Evolutionary conservation across 2,797 vertebrate species (phyloP).

Genomic region (Dendrocincla fuliginosa): DNA sequence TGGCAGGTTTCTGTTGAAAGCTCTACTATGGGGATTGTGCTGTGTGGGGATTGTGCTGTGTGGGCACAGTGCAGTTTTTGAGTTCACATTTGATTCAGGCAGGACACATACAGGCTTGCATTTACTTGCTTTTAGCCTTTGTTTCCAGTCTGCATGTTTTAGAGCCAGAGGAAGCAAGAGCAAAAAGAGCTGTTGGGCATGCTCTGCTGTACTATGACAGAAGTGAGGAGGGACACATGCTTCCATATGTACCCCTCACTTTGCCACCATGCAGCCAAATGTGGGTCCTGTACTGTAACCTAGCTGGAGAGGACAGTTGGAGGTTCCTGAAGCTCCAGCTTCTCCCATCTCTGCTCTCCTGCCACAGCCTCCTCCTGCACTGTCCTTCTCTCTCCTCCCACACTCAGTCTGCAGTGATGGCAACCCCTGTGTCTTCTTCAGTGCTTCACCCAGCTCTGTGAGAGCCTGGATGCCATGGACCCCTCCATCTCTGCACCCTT

Average conservation of each 20-base stretch:
- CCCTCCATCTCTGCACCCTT: conserved; percentile 58
- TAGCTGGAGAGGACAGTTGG: neutral
- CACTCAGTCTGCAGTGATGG: neutral
- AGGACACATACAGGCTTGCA: accelerated
- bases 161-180: neutral
- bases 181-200: neutral
- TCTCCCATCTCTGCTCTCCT: neutral
- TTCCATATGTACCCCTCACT: neutral
- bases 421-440: conserved; percentile 9
- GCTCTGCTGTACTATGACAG: neutral
- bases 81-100: neutral
- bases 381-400: neutral
- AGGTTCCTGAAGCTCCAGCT: neutral
- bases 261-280: neutral
- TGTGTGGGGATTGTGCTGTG: neutral
- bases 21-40: neutral
- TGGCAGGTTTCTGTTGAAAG: neutral
- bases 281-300: neutral
- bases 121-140: neutral
- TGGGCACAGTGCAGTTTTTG: neutral
- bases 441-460: conserved; percentile 76
- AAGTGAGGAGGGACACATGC: neutral
- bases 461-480: conserved; percentile 61
- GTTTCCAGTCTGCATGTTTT: neutral
- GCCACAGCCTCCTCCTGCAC: neutral